Evolutionary conservation across 2,888 invertebrate genomes (phyloP).

Genomic region (Acrobasis suavella): DNA sequence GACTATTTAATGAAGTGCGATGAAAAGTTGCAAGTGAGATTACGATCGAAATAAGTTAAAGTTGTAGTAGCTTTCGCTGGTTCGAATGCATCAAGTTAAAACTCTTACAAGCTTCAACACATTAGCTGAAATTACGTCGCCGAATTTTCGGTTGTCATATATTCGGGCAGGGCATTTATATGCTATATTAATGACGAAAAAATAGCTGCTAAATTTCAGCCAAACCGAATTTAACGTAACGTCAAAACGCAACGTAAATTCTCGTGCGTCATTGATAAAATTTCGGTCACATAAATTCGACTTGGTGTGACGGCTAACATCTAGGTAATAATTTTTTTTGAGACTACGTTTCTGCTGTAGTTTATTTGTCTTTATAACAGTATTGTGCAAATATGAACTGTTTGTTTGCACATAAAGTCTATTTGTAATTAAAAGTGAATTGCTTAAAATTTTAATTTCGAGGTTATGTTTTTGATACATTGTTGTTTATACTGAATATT

Average conservation of each 20-base stretch:
- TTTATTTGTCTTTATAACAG: not conserved
- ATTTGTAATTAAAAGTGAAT: not conserved
- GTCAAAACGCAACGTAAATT: no score
- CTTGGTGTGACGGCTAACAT: not conserved
- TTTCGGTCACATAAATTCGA: not conserved
- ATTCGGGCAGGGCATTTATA: no score
- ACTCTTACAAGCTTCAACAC: not conserved
- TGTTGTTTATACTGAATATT: constrained; percentile 10
- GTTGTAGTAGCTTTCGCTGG: not conserved
- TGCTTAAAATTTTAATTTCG: constrained; percentile 9
- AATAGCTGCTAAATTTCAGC: no score
- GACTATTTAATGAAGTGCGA: not conserved
- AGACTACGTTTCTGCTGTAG: not conserved
- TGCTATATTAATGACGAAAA: no score
- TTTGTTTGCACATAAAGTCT: not conserved
- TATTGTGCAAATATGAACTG: constrained; percentile 19
- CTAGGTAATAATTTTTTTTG: not conserved
- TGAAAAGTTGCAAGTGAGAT: not conserved
- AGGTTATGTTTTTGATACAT: constrained; percentile 19
- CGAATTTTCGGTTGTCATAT: not conserved
- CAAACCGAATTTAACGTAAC: no score
- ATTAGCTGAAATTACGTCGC: not conserved
- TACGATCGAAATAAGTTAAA: not conserved
- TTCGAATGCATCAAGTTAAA: not conserved
- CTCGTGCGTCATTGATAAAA: not conserved